Base-by-base conservation (phyloP, 2,113 vertebrate genomes). In the Albula goreensis region DNA sequence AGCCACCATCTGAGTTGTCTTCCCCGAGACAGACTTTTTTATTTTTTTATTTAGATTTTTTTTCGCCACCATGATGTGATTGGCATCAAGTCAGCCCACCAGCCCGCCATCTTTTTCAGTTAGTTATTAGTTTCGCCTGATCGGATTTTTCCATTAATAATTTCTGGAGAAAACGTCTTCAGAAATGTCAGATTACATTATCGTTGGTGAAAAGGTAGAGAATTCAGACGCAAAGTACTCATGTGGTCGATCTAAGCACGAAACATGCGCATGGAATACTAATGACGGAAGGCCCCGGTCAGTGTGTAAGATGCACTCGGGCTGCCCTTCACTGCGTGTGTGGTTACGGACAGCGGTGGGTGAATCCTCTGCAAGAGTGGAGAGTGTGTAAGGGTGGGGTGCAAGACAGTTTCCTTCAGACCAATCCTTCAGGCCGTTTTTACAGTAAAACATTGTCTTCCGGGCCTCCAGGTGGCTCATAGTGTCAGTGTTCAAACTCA, bases 1-100 rank as follows among this genome's bases (percentile, higher is more conserved):
- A 70, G 3, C 50, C 48, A 0, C 0, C 0, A 82, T 57, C 50
- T 57, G 48, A 48, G 50, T 63, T 19, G 31, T 81, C 63, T 63
- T 86, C 17, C 48, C 11, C 80, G 31, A 50, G 17, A 1, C 22
- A 60, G 66, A 60, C 52, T 19, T 63, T 74, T 77, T 83, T 78
- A 15, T 53, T 19, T 74, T 17, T 50, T 31, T 83, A 82, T 90
- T 83, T 81, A 8, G 19, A 78, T 11, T 88, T 31, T 86, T 13
- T 17, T 5, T 50, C 13, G 22, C 3, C 19, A 56, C 50, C 1
- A 9, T 11, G 70, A 74, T 31, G 70, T 31, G 70, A 74, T 31
- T 74, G 70, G 22, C 70, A 31, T 74, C 4, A 22, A 22, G 60
- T 66, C 60, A 19, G 60, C 60, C 31, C 31, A 41, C 31, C 60